These are phyloP conservation scores for Neodiprion virginianus DNA, from an alignment of 1,140 invertebrate genomes.

Conservation along the genomic window DNA sequence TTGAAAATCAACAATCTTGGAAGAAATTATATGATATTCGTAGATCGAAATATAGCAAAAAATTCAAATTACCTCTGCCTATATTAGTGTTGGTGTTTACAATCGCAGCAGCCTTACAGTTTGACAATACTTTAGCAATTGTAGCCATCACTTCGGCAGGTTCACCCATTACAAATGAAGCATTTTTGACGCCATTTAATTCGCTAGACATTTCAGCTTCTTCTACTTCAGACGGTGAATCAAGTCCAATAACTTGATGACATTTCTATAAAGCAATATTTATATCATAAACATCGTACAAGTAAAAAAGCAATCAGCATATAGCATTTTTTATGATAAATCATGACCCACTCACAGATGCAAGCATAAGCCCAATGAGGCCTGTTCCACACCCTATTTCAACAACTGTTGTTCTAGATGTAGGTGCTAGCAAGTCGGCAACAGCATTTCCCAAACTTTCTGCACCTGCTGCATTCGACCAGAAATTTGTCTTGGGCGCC, in stretches of 20 bases:
- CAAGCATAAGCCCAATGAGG: slow-evolving; percentile 52
- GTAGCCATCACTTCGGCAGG: slow-evolving; percentile 41
- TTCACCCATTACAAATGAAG: slow-evolving; percentile 52
- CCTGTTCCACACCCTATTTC: slow-evolving; percentile 60
- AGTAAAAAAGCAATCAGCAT: neutral
- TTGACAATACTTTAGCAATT: slow-evolving; percentile 40
- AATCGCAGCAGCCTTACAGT: slow-evolving; percentile 46
- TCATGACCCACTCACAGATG: slow-evolving; percentile 45
- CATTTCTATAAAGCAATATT: slow-evolving; percentile 48
- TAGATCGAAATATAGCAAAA: slow-evolving; percentile 6
- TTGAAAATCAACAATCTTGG: neutral
- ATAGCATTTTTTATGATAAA: slow-evolving; percentile 14
- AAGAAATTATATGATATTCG: neutral
- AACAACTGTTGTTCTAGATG: slow-evolving; percentile 46
- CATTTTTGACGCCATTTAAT: slow-evolving; percentile 56
- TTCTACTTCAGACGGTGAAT: slow-evolving; percentile 54
- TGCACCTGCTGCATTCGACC: slow-evolving; percentile 52
- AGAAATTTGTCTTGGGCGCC: slow-evolving; percentile 58
- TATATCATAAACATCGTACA: neutral
- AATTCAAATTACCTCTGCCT: slow-evolving; percentile 46
- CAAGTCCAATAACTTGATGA: slow-evolving; percentile 54
- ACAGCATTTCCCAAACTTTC: slow-evolving; percentile 51
- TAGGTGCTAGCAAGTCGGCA: slow-evolving; percentile 44
- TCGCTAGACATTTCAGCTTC: slow-evolving; percentile 56
- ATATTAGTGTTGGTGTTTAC: slow-evolving; percentile 54